These are phyloP conservation scores for Zoanthus gigantus DNA, from an alignment of 92 coral and sea anemone species.

Conservation along the genomic window DNA sequence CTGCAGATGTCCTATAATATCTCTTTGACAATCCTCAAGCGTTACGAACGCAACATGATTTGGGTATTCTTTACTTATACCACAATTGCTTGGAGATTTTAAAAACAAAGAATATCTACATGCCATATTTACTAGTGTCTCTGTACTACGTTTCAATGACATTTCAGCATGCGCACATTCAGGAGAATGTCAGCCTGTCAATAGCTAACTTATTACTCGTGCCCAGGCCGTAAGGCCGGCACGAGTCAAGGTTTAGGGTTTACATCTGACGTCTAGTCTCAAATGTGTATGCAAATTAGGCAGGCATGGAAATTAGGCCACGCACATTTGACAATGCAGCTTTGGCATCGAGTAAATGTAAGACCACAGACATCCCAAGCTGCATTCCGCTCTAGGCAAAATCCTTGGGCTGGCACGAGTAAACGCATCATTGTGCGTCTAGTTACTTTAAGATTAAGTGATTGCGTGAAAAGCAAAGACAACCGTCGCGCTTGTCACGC, in stretches of 20 bases:
- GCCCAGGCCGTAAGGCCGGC: too few relatives aligned
- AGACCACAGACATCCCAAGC: too few relatives aligned
- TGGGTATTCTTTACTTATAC: constrained; percentile 51
- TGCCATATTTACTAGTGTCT: constrained; percentile 2
- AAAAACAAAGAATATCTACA: constrained; percentile 7
- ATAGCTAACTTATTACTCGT: constrained; percentile 1
- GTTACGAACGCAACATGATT: constrained; percentile 47
- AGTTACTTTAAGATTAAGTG: background rate
- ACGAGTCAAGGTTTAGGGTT: too few relatives aligned
- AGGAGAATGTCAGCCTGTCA: background rate
- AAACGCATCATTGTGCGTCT: too few relatives aligned
- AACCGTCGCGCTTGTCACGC: background rate
- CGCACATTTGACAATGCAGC: too few relatives aligned
- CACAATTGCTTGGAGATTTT: constrained; percentile 27
- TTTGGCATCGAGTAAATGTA: too few relatives aligned
- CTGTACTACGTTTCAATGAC: background rate
- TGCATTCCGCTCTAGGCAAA: too few relatives aligned
- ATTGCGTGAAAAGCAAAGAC: constrained; percentile 5
- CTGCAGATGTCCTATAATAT: constrained; percentile 37
- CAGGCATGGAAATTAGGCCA: too few relatives aligned
- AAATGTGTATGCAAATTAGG: too few relatives aligned
- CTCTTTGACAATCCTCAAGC: constrained; percentile 27
- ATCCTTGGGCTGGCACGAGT: too few relatives aligned
- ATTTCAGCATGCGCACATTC: background rate
- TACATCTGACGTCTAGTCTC: too few relatives aligned